phyloP scores from a whole-genome alignment of 1,140 invertebrate genomes.

The Colletes gigas region DNA sequence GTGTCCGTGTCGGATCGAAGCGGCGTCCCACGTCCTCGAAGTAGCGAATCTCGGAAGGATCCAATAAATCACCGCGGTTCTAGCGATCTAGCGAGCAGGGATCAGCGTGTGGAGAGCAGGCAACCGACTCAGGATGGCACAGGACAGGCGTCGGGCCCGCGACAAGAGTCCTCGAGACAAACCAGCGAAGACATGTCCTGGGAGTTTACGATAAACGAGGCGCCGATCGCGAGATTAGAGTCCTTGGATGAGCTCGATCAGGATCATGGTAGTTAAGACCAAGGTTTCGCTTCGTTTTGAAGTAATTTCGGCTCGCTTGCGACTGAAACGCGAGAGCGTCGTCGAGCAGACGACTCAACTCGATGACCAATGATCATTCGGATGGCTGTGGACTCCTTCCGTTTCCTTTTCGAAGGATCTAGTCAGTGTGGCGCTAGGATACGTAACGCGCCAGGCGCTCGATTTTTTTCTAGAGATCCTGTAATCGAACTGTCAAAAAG shows the following conservation, averaged over 20 bases:
- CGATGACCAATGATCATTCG: slow-evolving; percentile 15
- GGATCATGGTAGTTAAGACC: slow-evolving; percentile 75
- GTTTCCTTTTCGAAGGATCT: slow-evolving; percentile 24
- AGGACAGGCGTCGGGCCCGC: slow-evolving; percentile 21
- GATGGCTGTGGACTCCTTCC: slow-evolving; percentile 48
- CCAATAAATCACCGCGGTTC: slow-evolving; percentile 59
- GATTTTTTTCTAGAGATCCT: not conserved
- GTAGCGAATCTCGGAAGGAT: slow-evolving; percentile 72
- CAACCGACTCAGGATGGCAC: slow-evolving; percentile 39
- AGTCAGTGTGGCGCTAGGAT: slow-evolving; percentile 3
- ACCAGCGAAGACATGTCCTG: slow-evolving; percentile 81
- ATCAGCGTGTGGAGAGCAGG: slow-evolving; percentile 51
- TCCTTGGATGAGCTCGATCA: slow-evolving; percentile 85
- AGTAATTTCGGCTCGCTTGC: slow-evolving; percentile 10
- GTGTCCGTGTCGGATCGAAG: slow-evolving; percentile 63
- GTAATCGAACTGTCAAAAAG: too few species aligned
- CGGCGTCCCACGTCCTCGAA: slow-evolving; percentile 69
- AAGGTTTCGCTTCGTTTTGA: slow-evolving; percentile 11
- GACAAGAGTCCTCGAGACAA: slow-evolving; percentile 67
- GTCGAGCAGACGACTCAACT: not conserved
- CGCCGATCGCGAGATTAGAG: slow-evolving; percentile 85
- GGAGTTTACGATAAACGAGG: slow-evolving; percentile 81
- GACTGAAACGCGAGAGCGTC: slow-evolving; percentile 14
- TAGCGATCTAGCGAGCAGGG: slow-evolving; percentile 42
- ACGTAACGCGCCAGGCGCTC: not conserved